These are phyloP conservation scores for Notiomystis cincta DNA, from an alignment of 2,113 vertebrate species.

Conservation along the genomic window DNA sequence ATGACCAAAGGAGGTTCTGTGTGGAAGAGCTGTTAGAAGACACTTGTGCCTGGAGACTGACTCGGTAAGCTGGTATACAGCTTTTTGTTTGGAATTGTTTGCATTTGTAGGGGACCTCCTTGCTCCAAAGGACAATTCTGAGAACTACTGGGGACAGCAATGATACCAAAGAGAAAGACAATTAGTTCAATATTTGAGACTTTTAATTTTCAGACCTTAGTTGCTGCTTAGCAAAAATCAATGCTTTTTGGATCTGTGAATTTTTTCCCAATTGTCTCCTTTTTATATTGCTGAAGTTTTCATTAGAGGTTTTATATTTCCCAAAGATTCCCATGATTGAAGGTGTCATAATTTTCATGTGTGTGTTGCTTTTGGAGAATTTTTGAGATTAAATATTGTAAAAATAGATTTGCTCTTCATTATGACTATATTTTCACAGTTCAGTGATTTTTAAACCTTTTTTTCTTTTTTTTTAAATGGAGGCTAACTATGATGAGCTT, in stretches of 20 bases:
- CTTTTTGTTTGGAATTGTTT: not conserved
- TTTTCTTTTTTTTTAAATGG: not conserved
- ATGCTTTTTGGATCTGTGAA: not conserved
- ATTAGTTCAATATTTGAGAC: not conserved
- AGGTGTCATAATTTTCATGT: not conserved
- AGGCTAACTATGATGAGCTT: not conserved
- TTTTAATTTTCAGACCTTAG: not conserved
- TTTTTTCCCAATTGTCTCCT: not conserved
- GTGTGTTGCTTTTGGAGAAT: not conserved
- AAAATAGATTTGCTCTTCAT: not conserved
- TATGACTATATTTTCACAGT: not conserved
- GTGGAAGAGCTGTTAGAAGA: constrained; percentile 54
- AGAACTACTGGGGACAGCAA: not conserved
- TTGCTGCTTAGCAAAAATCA: not conserved
- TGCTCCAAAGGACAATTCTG: not conserved
- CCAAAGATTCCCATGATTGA: not conserved
- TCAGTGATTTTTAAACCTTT: not conserved
- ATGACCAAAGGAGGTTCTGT: constrained; percentile 61
- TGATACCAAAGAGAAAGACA: not conserved
- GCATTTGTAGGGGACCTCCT: not conserved
- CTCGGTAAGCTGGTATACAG: constrained; percentile 40
- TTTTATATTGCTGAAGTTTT: not conserved
- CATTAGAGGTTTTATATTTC: not conserved
- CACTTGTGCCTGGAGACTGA: constrained; percentile 56
- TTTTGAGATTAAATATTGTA: not conserved